phyloP scores from a whole-genome alignment of 35 echinoderm and acorn worm species.

The Apostichopus californicus region DNA sequence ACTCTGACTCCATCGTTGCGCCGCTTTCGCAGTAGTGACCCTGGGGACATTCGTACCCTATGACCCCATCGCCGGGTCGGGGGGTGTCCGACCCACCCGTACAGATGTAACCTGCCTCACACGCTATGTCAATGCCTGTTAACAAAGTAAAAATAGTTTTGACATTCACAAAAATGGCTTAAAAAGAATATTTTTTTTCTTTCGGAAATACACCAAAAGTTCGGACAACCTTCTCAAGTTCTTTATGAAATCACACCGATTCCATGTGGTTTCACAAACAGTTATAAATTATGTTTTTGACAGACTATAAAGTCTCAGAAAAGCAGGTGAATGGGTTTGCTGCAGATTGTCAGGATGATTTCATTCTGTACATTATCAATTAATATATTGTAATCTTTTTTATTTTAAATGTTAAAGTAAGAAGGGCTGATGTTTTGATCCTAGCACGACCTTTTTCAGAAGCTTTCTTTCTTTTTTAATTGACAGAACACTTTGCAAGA shows the following conservation, averaged over 20 bases:
- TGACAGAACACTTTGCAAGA: no score
- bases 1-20: slow-evolving; percentile 63
- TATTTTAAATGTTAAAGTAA: no score
- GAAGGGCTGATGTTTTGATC: no score
- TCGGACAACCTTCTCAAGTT: neutral
- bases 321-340: no score
- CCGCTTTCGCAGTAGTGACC: slow-evolving; percentile 86
- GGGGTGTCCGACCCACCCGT: slow-evolving; percentile 83
- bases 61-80: slow-evolving; percentile 65
- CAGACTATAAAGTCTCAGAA: no score
- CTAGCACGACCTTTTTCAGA: no score
- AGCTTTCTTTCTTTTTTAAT: no score
- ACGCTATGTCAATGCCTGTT: slow-evolving; percentile 77
- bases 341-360: no score
- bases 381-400: no score
- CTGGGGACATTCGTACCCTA: slow-evolving; percentile 89
- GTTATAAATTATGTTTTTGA: no score
- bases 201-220: neutral
- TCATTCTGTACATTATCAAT: no score
- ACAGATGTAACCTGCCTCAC: slow-evolving; percentile 89
- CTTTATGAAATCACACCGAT: neutral
- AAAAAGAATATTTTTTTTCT: neutral
- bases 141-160: neutral
- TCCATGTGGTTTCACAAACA: no score
- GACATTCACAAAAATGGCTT: neutral